phyloP scores from a whole-genome alignment of 2,797 vertebrate species.

The Podarcis siculus region DNA sequence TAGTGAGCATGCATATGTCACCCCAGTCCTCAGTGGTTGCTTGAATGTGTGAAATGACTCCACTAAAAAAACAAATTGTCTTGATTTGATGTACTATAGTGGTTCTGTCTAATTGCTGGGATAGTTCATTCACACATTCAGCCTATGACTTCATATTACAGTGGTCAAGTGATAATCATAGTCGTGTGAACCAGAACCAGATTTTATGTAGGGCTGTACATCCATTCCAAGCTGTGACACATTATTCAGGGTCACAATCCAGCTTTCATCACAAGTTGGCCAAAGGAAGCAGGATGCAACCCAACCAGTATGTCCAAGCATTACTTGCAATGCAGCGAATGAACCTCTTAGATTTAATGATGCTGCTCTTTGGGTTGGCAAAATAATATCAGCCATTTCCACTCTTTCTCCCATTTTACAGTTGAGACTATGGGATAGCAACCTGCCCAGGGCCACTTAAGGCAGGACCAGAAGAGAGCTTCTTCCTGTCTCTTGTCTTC shows the following conservation, averaged over 20 bases:
- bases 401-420: background rate
- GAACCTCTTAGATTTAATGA: background rate
- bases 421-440: background rate
- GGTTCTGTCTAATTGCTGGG: too few relatives aligned
- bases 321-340: background rate
- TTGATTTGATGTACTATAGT: background rate
- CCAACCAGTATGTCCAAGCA: too few relatives aligned
- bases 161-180: background rate
- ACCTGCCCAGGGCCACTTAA: background rate
- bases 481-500: background rate
- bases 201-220: background rate
- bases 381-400: background rate
- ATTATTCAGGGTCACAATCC: background rate
- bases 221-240: background rate
- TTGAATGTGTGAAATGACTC: background rate
- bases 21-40: background rate
- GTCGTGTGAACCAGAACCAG: background rate
- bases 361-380: background rate
- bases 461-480: background rate
- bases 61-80: background rate
- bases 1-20: background rate
- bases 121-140: background rate
- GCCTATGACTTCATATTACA: background rate
- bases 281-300: background rate
- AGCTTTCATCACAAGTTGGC: background rate